Conservation (phyloP, 2,113 vertebrate species). For the Macquaria australasica region DNA sequence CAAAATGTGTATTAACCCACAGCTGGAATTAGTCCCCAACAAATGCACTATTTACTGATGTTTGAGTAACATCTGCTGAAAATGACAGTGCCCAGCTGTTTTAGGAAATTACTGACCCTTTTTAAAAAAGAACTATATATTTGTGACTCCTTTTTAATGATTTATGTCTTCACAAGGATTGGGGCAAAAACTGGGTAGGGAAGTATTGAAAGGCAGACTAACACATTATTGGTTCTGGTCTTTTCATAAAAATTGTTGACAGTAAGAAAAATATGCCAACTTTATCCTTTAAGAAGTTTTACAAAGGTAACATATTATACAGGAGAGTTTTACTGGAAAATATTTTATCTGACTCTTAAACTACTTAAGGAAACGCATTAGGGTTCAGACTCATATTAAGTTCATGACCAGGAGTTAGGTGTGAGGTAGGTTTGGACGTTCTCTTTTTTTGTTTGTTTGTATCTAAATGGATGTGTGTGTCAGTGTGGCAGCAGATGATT, state of each 20-base stretch:
- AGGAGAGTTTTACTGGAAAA: not conserved
- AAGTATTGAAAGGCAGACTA: not conserved
- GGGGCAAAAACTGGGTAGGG: not conserved
- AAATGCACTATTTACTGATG: not conserved
- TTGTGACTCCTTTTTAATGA: not conserved
- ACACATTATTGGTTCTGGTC: no score
- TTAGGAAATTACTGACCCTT: not conserved
- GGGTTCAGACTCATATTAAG: not conserved
- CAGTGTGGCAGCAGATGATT: slow-evolving; percentile 44
- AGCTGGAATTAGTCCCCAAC: not conserved
- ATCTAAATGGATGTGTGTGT: slow-evolving; percentile 10
- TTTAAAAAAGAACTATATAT: not conserved
- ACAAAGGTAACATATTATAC: not conserved
- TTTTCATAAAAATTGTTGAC: not conserved
- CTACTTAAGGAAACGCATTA: not conserved
- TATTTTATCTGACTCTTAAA: not conserved
- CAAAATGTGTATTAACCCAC: not conserved
- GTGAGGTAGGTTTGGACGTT: not conserved
- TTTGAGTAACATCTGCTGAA: not conserved
- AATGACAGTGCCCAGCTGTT: not conserved
- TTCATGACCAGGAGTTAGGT: not conserved
- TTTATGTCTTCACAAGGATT: not conserved
- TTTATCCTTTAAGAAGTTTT: no score
- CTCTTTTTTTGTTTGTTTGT: not conserved
- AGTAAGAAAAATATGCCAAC: no score